Base-by-base conservation (phyloP, 1,140 invertebrate genomes). In the Hycleus cichorii region DNA sequence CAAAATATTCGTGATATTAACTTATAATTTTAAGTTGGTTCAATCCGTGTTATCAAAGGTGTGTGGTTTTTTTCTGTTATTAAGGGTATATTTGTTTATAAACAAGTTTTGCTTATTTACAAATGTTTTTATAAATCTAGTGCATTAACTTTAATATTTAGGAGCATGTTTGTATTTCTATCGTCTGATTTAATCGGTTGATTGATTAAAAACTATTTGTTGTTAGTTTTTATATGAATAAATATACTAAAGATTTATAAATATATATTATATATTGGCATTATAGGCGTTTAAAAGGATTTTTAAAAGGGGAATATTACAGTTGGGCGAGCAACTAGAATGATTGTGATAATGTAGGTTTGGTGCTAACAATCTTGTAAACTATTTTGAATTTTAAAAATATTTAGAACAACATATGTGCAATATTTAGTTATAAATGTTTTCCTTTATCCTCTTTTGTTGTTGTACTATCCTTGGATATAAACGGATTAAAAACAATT, bases 281-380 rank as follows among this genome's bases (percentile, higher is more conserved):
- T 58, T 57, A 63, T 55, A 57, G 40, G 57, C 7, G 4, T 32
- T 32, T 32, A 32, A 32, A 32, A 32, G 32, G 32, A 7, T 32
- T 32, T 32, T 32, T 32, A 5, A 32, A 32, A 5, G 4, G 32
- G 7, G 32, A 32, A 32, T 32, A 32, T 47, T 57, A 60, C 65
- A 59, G 48, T 48, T 65, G 55, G 61, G 59, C 58, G 55, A 64
- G 60, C 39, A 67, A 58, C 56, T 64, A 55, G 56, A 69, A 69
- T 63, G 69, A 68, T 64, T 69, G 64, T 69, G 67, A 69, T 70
- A 70, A 66, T 64, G 64, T 62, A 63, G 66, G 64, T 65, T 65
- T 71, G 69, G 69, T 71, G 69, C 69, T 70, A 71, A 65, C 66
- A 69, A 71, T 66, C 11, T n/a, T n/a, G 9, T 42, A 42, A 42